phyloP scores from a whole-genome alignment of 2,113 vertebrate species.

The Dissostichus mawsoni region DNA sequence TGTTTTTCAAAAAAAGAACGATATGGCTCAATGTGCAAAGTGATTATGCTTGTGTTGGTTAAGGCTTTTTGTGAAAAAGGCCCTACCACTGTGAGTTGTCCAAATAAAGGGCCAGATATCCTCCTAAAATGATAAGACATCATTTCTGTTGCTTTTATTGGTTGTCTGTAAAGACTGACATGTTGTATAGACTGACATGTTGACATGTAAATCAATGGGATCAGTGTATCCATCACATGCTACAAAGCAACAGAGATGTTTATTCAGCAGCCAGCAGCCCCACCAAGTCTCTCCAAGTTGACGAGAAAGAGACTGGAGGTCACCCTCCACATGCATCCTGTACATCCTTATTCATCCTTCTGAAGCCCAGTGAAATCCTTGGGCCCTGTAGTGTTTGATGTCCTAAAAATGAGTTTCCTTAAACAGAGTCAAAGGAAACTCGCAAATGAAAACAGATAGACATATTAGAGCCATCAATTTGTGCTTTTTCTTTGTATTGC shows the following conservation, averaged over 20 bases:
- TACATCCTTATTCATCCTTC: neutral
- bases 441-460: slow-evolving; percentile 1
- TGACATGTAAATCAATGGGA: neutral
- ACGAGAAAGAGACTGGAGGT: slow-evolving; percentile 2
- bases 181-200: neutral
- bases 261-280: slow-evolving; percentile 6
- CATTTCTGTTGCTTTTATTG: neutral
- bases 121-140: neutral
- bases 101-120: neutral
- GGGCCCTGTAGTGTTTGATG: slow-evolving; percentile 7
- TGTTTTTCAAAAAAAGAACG: neutral
- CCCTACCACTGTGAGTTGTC: neutral
- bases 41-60: neutral
- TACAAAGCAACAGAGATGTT: slow-evolving; percentile 6
- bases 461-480: slow-evolving; percentile 27
- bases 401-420: slow-evolving; percentile 27
- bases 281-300: neutral
- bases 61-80: neutral
- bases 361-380: neutral
- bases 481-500: slow-evolving; percentile 20
- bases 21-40: neutral
- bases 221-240: neutral
- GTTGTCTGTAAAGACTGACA: neutral
- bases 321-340: slow-evolving; percentile 27
- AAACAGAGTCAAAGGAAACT: slow-evolving; percentile 3